Percentiles rank a stretch among this genome's conserved stretches.
These are phyloP conservation scores for Petrolisthes cinctipes DNA, from an alignment of 2,888 invertebrate genomes.

Conservation along the genomic window DNA sequence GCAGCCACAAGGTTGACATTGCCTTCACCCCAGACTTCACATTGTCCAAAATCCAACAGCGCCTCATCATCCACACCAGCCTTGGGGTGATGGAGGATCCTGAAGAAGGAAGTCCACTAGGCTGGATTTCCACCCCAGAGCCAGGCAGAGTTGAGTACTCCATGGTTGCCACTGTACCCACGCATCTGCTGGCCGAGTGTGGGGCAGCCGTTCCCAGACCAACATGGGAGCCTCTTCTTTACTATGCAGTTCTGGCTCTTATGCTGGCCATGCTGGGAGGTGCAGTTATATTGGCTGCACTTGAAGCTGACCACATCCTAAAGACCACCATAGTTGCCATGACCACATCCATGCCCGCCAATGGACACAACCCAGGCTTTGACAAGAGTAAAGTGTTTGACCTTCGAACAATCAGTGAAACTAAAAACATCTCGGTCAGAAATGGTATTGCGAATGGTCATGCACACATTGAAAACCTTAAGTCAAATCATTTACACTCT, in stretches of 20 bases:
- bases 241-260: conserved; percentile 76
- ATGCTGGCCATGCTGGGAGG: conserved; percentile 77
- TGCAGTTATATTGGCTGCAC: conserved; percentile 77
- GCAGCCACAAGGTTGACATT: conserved; percentile 83
- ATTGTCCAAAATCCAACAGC: conserved; percentile 79
- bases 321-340: conserved; percentile 73
- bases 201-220: conserved; percentile 80
- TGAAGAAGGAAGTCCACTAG: conserved; percentile 53
- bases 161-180: conserved; percentile 78
- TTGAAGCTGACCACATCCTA: conserved; percentile 81
- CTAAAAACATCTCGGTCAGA: conserved; percentile 43
- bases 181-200: conserved; percentile 78
- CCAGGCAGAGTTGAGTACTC: conserved; percentile 74
- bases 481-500: conserved; percentile 1
- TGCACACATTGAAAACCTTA: conserved; percentile 37
- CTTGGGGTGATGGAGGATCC: conserved; percentile 56
- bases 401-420: conserved; percentile 67
- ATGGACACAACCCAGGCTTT: conserved; percentile 75
- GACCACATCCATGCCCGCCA: conserved; percentile 67
- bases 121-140: conserved; percentile 38
- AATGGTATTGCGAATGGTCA: conserved; percentile 53
- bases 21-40: conserved; percentile 92
- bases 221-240: conserved; percentile 81
- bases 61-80: conserved; percentile 71
- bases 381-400: conserved; percentile 73